A percentile compares a stretch with the other conserved stretches of the same genome.
phyloP scores from a whole-genome alignment of 2,113 vertebrate species.

The Vidua chalybeata region DNA sequence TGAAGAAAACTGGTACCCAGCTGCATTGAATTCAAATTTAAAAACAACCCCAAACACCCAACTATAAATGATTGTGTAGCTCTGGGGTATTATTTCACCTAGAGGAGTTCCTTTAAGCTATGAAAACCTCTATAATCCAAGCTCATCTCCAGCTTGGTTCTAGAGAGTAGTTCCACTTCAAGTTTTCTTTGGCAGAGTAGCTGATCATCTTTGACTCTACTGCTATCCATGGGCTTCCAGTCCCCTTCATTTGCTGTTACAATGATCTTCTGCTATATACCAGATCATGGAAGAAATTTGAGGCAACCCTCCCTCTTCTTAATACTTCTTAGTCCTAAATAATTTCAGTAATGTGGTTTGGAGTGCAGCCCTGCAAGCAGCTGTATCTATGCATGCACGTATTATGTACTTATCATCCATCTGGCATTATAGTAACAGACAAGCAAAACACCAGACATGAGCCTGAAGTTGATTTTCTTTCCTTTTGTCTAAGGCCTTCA shows the following conservation, averaged over 20 bases:
- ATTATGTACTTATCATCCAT: background rate
- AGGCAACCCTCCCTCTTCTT: background rate
- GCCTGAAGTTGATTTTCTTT: background rate
- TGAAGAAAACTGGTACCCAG: background rate
- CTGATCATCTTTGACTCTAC: background rate
- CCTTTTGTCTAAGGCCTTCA: background rate
- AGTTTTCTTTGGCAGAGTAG: background rate
- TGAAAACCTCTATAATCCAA: background rate
- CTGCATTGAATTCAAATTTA: background rate
- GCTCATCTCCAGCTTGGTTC: background rate
- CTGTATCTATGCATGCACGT: background rate
- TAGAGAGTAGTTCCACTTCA: background rate
- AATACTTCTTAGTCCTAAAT: background rate
- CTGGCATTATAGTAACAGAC: background rate
- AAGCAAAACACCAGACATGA: background rate
- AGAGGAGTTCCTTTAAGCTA: background rate
- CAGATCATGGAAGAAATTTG: background rate
- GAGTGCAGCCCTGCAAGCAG: background rate
- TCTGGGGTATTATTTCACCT: background rate
- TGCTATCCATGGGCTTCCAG: background rate
- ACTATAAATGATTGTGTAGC: background rate
- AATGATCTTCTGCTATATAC: background rate
- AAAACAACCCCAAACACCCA: background rate
- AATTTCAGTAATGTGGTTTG: background rate
- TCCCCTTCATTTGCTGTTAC: background rate